Percentiles rank a stretch among this genome's conserved stretches.
These are phyloP conservation scores for Drepanosiphum platanoidis DNA, from an alignment of 2,888 invertebrate genomes.

Conservation along the genomic window DNA sequence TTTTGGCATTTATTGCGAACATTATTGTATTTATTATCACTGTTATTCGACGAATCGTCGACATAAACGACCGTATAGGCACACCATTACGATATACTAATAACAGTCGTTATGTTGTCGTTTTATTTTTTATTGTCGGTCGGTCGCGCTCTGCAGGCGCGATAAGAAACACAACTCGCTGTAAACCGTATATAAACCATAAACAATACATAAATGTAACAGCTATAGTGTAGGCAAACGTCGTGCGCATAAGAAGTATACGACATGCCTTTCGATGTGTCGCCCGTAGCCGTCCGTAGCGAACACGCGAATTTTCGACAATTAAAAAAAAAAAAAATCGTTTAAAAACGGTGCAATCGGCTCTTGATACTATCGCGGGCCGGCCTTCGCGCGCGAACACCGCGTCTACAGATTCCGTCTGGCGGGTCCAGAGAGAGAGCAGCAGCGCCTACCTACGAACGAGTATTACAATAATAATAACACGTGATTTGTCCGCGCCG, in stretches of 20 bases:
- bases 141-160: too few relatives aligned
- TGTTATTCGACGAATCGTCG: neutral
- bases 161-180: neutral
- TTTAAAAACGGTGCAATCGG: too few relatives aligned
- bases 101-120: neutral
- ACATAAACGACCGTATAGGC: neutral
- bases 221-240: neutral
- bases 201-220: neutral
- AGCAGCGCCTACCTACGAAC: too few relatives aligned
- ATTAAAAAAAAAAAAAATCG: neutral
- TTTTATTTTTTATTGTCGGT: neutral
- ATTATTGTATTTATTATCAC: neutral
- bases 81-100: neutral
- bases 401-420: too few relatives aligned
- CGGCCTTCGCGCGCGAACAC: too few relatives aligned
- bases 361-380: neutral
- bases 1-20: conserved; percentile 36
- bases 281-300: neutral
- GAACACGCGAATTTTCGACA: neutral
- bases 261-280: neutral
- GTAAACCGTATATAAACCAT: too few relatives aligned
- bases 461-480: too few relatives aligned
- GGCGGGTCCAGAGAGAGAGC: too few relatives aligned
- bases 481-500: too few relatives aligned
- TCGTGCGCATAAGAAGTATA: too few relatives aligned